Evolutionary conservation across 2,888 invertebrate species (phyloP).

Genomic region (Chaitophorus viminalis): DNA sequence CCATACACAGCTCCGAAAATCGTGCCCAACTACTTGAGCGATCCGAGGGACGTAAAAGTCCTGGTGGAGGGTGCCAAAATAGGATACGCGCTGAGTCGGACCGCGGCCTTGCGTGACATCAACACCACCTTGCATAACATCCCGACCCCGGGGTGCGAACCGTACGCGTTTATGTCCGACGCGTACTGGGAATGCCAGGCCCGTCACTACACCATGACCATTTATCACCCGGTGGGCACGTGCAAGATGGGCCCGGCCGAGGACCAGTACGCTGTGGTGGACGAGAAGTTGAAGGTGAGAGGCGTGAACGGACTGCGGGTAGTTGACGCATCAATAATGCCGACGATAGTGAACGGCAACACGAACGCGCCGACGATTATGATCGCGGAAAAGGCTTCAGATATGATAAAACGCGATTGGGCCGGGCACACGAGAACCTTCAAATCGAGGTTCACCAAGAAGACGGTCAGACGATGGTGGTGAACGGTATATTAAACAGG

Average conservation of each 20-base stretch:
- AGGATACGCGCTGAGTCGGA: slow-evolving; percentile 73
- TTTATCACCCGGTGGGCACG: slow-evolving; percentile 85
- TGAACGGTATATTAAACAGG: not conserved
- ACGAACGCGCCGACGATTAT: slow-evolving; percentile 85
- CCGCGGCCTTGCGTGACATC: slow-evolving; percentile 72
- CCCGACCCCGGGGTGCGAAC: slow-evolving; percentile 75
- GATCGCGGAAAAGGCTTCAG: slow-evolving; percentile 85
- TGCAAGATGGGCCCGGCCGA: slow-evolving; percentile 80
- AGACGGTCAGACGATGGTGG: slow-evolving; percentile 44
- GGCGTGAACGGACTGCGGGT: slow-evolving; percentile 78
- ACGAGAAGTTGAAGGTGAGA: slow-evolving; percentile 75
- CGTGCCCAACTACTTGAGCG: slow-evolving; percentile 85
- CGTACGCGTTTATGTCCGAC: slow-evolving; percentile 75
- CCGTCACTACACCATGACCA: slow-evolving; percentile 79
- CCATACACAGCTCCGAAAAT: slow-evolving; percentile 83
- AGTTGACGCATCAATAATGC: slow-evolving; percentile 86
- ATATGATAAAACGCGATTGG: slow-evolving; percentile 84
- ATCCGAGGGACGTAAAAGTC: slow-evolving; percentile 75
- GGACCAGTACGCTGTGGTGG: slow-evolving; percentile 76
- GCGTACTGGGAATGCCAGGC: slow-evolving; percentile 82
- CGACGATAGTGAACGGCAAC: slow-evolving; percentile 80
- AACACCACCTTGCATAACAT: slow-evolving; percentile 75
- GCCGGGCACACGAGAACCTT: not conserved
- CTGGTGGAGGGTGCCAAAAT: slow-evolving; percentile 81
- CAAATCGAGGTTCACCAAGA: not conserved